Percentiles rank a stretch among this genome's conserved stretches.
Conservation (phyloP, 2,888 invertebrate species). For the Eupithecia dodoneata region DNA sequence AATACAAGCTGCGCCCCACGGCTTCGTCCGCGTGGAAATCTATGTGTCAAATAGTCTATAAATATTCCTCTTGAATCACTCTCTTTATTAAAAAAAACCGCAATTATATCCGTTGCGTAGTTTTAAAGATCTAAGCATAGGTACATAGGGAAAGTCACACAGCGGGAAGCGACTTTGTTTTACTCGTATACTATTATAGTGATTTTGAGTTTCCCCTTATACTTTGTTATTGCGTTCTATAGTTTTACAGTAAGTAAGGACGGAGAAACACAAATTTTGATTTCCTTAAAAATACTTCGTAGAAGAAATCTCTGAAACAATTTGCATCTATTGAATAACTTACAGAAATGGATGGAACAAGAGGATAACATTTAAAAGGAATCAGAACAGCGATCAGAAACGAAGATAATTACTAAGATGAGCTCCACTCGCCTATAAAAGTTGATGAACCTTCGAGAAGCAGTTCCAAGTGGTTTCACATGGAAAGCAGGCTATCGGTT, state of each 20-base stretch:
- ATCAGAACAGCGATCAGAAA: conserved; percentile 53
- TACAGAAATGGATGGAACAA: conserved; percentile 36
- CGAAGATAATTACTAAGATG: conserved; percentile 57
- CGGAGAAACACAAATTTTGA: not conserved
- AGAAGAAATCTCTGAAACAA: conserved; percentile 14
- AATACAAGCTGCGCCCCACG: too few relatives aligned
- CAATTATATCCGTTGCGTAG: too few relatives aligned
- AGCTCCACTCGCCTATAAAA: conserved; percentile 44
- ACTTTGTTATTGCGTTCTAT: not conserved
- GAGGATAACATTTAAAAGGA: conserved; percentile 43
- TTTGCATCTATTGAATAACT: conserved; percentile 18
- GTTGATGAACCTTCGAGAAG: conserved; percentile 43
- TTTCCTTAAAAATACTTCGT: not conserved
- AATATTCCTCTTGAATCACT: too few relatives aligned
- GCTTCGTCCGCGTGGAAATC: too few relatives aligned
- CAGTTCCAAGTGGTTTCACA: conserved; percentile 14
- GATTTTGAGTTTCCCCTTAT: not conserved
- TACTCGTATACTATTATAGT: too few relatives aligned
- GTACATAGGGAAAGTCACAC: too few relatives aligned
- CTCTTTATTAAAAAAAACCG: too few relatives aligned
- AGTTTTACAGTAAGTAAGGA: not conserved
- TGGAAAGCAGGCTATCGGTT: conserved; percentile 16
- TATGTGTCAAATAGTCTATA: too few relatives aligned
- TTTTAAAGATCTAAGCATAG: too few relatives aligned
- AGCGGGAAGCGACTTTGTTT: too few relatives aligned